These are phyloP conservation scores for Augochlorella aurata DNA, from an alignment of 2,888 invertebrate genomes.

Conservation along the genomic window DNA sequence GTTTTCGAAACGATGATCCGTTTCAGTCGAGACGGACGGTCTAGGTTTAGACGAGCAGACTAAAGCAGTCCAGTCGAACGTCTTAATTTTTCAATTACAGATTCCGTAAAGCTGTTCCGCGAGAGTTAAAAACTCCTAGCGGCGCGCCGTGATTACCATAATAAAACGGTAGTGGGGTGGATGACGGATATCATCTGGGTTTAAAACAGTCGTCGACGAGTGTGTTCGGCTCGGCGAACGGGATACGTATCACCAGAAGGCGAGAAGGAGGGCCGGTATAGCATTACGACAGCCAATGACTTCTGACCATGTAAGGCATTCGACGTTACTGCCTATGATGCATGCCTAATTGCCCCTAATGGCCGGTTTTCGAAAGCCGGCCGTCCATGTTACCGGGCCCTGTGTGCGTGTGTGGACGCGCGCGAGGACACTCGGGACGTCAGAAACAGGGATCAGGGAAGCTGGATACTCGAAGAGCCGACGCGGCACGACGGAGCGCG, in stretches of 20 bases:
- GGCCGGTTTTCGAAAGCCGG: slow-evolving; percentile 73
- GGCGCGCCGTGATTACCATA: background rate
- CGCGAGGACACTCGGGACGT: background rate
- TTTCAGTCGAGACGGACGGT: too few relatives aligned
- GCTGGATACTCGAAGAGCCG: slow-evolving; percentile 20
- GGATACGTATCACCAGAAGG: background rate
- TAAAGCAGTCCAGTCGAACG: background rate
- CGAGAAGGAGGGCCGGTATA: slow-evolving; percentile 40
- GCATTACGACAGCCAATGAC: slow-evolving; percentile 67
- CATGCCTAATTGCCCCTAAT: slow-evolving; percentile 76
- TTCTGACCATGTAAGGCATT: slow-evolving; percentile 71
- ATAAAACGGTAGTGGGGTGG: slow-evolving; percentile 11
- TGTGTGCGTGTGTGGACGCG: background rate
- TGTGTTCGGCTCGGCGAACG: background rate
- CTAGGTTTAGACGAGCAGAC: too few relatives aligned
- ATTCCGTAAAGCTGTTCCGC: background rate
- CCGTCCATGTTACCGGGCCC: slow-evolving; percentile 51
- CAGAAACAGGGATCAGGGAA: slow-evolving; percentile 1
- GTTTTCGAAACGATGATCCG: too few relatives aligned
- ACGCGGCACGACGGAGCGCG: too few relatives aligned
- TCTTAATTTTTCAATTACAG: background rate
- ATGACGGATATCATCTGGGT: background rate
- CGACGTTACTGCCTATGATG: slow-evolving; percentile 70
- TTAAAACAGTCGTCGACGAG: slow-evolving; percentile 44
- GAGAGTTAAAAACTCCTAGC: background rate